These are phyloP conservation scores for Epizoanthus ramosus DNA, from an alignment of 92 coral and sea anemone species.

Conservation along the genomic window DNA sequence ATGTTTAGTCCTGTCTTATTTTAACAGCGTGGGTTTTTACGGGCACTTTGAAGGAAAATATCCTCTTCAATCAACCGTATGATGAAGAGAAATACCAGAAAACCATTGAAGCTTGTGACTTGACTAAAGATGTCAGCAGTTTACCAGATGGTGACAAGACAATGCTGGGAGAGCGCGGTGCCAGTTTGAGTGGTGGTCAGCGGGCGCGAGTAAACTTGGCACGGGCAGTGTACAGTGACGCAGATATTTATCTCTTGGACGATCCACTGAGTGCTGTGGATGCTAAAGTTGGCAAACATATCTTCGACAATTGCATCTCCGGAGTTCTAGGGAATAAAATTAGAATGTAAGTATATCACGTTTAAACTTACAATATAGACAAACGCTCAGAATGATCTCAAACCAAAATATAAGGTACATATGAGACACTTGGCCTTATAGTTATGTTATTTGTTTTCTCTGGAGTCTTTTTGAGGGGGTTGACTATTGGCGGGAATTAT, in stretches of 20 bases:
- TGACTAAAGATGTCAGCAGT: conserved; percentile 71
- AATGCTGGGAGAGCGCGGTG: conserved; percentile 85
- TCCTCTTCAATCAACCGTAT: conserved; percentile 77
- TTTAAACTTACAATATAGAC: neutral
- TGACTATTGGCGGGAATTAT: too few relatives aligned
- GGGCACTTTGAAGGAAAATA: conserved; percentile 78
- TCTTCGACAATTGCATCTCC: conserved; percentile 83
- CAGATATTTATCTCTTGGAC: conserved; percentile 80
- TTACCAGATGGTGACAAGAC: conserved; percentile 81
- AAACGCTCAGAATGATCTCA: neutral
- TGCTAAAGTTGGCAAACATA: conserved; percentile 92
- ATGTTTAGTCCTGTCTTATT: neutral
- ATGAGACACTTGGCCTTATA: too few relatives aligned
- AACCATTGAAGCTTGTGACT: conserved; percentile 81
- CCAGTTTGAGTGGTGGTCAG: conserved; percentile 90
- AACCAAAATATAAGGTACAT: too few relatives aligned
- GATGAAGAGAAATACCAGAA: conserved; percentile 75
- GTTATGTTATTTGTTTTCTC: too few relatives aligned
- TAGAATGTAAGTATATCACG: conserved; percentile 46
- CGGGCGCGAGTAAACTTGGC: conserved; percentile 92
- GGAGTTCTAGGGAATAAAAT: conserved; percentile 79
- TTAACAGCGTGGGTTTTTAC: conserved; percentile 84
- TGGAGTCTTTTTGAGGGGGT: too few relatives aligned
- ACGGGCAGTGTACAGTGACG: conserved; percentile 91
- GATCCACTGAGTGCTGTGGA: conserved; percentile 92